These are phyloP conservation scores for Mythimna impura DNA, from an alignment of 2,888 invertebrate species.

Conservation along the genomic window DNA sequence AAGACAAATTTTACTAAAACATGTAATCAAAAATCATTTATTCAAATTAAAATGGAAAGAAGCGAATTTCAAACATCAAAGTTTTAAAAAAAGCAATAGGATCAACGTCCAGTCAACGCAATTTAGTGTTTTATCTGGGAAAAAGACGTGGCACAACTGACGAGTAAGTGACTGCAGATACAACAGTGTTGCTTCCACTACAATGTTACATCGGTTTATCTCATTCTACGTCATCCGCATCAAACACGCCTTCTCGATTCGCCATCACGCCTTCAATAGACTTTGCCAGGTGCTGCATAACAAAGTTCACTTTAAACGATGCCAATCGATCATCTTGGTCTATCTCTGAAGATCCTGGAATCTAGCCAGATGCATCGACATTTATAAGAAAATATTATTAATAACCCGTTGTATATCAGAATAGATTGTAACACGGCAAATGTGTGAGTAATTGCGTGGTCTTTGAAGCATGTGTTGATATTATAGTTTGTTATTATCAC, in stretches of 20 bases:
- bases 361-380: constrained; percentile 63
- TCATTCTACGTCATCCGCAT: neutral
- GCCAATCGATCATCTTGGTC: constrained; percentile 49
- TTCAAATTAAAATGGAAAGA: no score
- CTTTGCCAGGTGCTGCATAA: constrained; percentile 35
- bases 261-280: constrained; percentile 12
- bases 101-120: no score
- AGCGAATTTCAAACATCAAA: no score
- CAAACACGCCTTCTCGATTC: constrained; percentile 1
- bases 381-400: constrained; percentile 61
- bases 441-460: constrained; percentile 51
- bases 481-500: constrained; percentile 36
- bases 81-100: no score
- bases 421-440: constrained; percentile 42
- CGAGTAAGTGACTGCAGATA: no score
- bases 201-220: neutral
- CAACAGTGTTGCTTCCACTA: no score
- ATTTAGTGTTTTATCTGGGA: no score
- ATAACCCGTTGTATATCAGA: constrained; percentile 55
- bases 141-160: no score
- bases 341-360: constrained; percentile 45
- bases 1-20: neutral
- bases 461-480: constrained; percentile 36
- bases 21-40: neutral
- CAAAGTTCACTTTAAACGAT: constrained; percentile 49